A percentile compares a stretch with the other conserved stretches of the same genome.
phyloP scores from a whole-genome alignment of 2,113 vertebrate species.

The Mionectes macconnelli region DNA sequence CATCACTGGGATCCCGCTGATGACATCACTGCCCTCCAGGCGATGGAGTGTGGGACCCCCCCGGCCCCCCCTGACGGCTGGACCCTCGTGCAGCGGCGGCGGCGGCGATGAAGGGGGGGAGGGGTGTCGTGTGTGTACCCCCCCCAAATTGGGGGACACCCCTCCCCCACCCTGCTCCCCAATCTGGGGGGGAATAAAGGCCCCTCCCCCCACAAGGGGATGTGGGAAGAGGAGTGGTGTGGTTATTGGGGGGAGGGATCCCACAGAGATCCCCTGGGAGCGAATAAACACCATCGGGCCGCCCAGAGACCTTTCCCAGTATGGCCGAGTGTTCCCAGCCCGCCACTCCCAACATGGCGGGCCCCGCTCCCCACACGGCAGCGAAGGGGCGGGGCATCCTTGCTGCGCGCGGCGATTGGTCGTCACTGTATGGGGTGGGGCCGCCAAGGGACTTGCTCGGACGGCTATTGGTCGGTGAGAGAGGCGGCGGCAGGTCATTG shows the following conservation, averaged over 20 bases:
- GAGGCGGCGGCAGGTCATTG: fast-evolving
- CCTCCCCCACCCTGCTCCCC: neutral
- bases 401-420: fast-evolving
- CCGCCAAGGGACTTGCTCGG: fast-evolving
- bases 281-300: too few species aligned
- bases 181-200: neutral
- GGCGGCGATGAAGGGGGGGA: neutral
- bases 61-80: neutral
- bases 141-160: neutral
- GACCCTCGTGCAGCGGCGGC: neutral
- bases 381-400: neutral
- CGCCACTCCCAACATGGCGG: neutral
- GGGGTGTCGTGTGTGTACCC: neutral
- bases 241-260: neutral
- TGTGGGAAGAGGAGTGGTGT: neutral
- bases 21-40: neutral
- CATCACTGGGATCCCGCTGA: neutral
- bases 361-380: too few species aligned
- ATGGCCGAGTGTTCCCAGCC: too few species aligned
- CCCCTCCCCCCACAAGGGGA: neutral
- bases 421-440: fast-evolving
- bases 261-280: neutral
- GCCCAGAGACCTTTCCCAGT: neutral
- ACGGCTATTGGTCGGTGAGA: fast-evolving
- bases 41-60: neutral